A percentile compares a stretch with the other conserved stretches of the same genome.
phyloP scores from a whole-genome alignment of 2,113 vertebrate genomes.

The Tauraco erythrolophus region DNA sequence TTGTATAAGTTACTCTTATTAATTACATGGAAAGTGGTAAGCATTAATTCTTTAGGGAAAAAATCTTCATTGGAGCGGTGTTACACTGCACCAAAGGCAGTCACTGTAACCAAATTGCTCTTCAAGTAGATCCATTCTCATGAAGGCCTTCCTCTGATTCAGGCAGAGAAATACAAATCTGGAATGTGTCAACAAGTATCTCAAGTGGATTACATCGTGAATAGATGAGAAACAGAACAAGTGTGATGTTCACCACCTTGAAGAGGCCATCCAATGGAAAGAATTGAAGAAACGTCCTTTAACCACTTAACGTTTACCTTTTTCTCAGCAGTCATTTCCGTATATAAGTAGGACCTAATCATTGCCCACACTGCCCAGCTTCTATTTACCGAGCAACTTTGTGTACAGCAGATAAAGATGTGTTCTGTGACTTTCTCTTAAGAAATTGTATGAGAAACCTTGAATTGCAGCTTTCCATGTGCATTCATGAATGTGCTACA shows the following conservation, averaged over 20 bases:
- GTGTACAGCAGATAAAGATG: neutral
- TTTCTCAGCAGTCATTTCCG: neutral
- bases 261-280: neutral
- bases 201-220: neutral
- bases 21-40: neutral
- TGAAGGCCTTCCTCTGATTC: neutral
- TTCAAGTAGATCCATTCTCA: neutral
- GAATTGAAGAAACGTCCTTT: neutral
- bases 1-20: neutral
- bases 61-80: neutral
- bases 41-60: neutral
- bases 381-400: neutral
- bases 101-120: neutral
- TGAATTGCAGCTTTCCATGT: neutral
- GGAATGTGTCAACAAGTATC: neutral
- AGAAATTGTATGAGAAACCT: neutral
- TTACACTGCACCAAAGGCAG: neutral
- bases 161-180: neutral
- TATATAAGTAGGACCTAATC: neutral
- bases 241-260: neutral
- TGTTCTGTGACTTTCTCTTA: neutral
- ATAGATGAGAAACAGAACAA: neutral
- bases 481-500: neutral
- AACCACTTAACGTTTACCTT: neutral
- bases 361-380: neutral